Percentiles rank a stretch among this genome's conserved stretches.
Conservation (phyloP, 2,888 invertebrate species). For the Trileptium ribeirensis region DNA sequence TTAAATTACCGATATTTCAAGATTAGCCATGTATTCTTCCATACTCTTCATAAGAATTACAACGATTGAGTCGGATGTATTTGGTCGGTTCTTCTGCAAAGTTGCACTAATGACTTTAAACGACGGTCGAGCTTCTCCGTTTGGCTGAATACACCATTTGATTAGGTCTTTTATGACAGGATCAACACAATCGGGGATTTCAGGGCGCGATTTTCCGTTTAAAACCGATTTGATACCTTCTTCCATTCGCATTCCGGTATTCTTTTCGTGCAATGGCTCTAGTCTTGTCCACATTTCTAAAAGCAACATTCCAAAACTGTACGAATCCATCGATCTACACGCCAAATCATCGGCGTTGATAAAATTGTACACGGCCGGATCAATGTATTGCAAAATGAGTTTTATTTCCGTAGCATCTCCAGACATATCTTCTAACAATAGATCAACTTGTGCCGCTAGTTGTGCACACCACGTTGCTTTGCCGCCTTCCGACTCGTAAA, state of each 20-base stretch:
- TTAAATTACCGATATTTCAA: not conserved
- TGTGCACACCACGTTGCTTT: not conserved
- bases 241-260: not conserved
- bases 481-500: not conserved
- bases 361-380: not conserved
- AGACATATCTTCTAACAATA: not conserved
- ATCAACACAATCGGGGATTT: not conserved
- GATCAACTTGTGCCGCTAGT: not conserved
- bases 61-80: not conserved
- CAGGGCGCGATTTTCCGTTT: not conserved
- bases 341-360: not conserved
- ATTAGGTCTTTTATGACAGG: not conserved
- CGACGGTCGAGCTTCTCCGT: not conserved
- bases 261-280: not conserved
- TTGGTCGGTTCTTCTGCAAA: not conserved
- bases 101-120: not conserved
- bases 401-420: not conserved
- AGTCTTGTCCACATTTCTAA: not conserved
- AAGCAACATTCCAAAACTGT: not conserved
- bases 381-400: not conserved
- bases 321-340: not conserved
- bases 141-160: not conserved
- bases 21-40: conserved; percentile 1
- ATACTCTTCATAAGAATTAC: not conserved
- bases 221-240: not conserved